Evolutionary conservation across 2,113 vertebrate genomes (phyloP).

Genomic region (Junco hyemalis): DNA sequence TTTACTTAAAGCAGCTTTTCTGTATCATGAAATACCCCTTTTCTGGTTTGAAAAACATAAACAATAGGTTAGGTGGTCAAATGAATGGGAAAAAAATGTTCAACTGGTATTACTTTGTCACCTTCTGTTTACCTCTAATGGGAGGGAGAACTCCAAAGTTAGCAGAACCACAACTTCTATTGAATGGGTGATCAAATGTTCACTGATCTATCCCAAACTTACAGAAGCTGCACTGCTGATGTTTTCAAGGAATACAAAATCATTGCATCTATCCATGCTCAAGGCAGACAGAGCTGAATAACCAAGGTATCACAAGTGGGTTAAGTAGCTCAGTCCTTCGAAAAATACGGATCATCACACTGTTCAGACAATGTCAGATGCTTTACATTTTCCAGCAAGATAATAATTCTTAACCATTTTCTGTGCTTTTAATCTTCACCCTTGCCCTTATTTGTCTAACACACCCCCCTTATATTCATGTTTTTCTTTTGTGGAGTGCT

Average conservation of each 20-base stretch:
- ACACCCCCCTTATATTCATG: neutral
- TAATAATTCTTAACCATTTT: neutral
- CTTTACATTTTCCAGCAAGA: neutral
- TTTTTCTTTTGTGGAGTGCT: neutral
- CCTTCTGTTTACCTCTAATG: neutral
- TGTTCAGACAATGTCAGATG: neutral
- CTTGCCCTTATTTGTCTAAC: neutral
- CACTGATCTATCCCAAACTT: neutral
- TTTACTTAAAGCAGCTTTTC: neutral
- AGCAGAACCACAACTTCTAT: neutral
- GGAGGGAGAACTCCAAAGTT: neutral
- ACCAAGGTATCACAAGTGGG: neutral
- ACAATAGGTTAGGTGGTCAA: neutral
- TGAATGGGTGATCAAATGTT: accelerated
- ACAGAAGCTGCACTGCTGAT: neutral
- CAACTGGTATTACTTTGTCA: neutral
- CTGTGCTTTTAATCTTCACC: neutral
- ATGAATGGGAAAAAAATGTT: neutral
- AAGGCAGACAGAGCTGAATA: neutral
- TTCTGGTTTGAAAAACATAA: neutral
- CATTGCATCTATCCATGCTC: neutral
- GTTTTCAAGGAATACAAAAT: neutral
- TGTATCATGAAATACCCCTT: neutral
- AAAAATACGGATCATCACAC: neutral
- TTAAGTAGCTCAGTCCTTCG: neutral